Evolutionary conservation across 2,888 invertebrate genomes (phyloP).

Genomic region (Bellardia bayeri): DNA sequence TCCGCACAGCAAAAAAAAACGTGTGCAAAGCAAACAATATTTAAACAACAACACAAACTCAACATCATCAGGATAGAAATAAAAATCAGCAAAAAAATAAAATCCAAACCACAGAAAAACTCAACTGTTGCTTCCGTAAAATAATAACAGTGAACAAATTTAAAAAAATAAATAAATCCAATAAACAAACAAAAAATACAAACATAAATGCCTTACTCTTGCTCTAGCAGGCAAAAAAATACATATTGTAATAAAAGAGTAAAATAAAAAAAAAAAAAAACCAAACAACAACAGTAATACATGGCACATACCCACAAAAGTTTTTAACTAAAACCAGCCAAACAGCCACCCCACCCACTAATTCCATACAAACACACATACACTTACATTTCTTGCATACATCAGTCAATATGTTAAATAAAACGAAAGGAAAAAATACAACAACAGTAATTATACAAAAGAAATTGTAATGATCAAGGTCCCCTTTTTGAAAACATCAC

Average conservation of each 20-base stretch:
- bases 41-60: constrained; percentile 21
- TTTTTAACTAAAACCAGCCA: not conserved
- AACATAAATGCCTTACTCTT: constrained; percentile 26
- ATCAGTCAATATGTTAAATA: constrained; percentile 23
- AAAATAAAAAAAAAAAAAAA: not conserved
- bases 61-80: constrained; percentile 33
- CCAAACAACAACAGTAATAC: not conserved
- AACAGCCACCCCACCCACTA: not conserved
- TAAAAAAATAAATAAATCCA: constrained; percentile 49
- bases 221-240: not conserved
- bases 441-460: constrained; percentile 18
- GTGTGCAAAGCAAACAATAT: constrained; percentile 5
- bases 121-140: constrained; percentile 64
- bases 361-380: not conserved
- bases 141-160: constrained; percentile 34
- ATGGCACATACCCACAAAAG: not conserved
- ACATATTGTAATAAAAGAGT: not conserved
- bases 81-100: constrained; percentile 30
- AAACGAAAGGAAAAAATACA: not conserved
- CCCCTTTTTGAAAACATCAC: not conserved
- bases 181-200: constrained; percentile 34
- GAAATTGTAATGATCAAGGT: constrained; percentile 30
- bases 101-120: constrained; percentile 33
- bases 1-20: not conserved
- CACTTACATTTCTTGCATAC: not conserved